These are phyloP conservation scores for Micrasema longulum DNA, from an alignment of 1,140 invertebrate genomes.

Conservation along the genomic window DNA sequence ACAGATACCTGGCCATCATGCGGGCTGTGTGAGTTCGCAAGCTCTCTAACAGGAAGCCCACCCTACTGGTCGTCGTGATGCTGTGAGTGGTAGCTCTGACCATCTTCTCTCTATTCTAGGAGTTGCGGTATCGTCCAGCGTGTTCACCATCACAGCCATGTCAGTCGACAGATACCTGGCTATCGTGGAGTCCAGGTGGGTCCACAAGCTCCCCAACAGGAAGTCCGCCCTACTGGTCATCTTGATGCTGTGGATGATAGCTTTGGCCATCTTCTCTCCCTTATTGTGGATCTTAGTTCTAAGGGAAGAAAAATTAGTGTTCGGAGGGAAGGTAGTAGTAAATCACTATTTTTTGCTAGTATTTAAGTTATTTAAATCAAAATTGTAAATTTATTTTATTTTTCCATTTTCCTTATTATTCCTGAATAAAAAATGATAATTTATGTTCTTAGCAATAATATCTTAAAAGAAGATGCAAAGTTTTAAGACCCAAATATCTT, in stretches of 20 bases:
- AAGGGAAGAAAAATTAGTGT: constrained; percentile 62
- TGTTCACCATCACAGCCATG: constrained; percentile 84
- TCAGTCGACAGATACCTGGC: constrained; percentile 81
- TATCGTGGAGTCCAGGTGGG: constrained; percentile 78
- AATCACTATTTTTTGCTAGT: constrained; percentile 48
- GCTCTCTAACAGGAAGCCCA: constrained; percentile 75
- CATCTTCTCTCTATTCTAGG: constrained; percentile 74
- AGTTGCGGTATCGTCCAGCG: constrained; percentile 79
- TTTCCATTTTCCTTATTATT: constrained; percentile 12
- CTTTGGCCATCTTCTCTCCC: constrained; percentile 76
- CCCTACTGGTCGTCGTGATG: constrained; percentile 70
- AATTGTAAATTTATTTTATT: too few species aligned
- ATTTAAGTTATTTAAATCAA: not conserved
- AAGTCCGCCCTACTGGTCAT: constrained; percentile 75
- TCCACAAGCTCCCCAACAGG: constrained; percentile 74
- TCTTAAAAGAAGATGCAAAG: too few species aligned
- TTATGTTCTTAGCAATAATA: too few species aligned
- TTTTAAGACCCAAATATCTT: too few species aligned
- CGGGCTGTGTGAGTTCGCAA: constrained; percentile 77
- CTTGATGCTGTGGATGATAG: constrained; percentile 73
- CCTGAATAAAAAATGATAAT: too few species aligned
- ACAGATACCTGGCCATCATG: constrained; percentile 80
- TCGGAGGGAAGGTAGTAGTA: constrained; percentile 61
- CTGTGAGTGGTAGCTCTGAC: constrained; percentile 76
- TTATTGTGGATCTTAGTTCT: constrained; percentile 69